Evolutionary conservation across 2,888 invertebrate species (phyloP).

Genomic region (Drosophila kanekoi): DNA sequence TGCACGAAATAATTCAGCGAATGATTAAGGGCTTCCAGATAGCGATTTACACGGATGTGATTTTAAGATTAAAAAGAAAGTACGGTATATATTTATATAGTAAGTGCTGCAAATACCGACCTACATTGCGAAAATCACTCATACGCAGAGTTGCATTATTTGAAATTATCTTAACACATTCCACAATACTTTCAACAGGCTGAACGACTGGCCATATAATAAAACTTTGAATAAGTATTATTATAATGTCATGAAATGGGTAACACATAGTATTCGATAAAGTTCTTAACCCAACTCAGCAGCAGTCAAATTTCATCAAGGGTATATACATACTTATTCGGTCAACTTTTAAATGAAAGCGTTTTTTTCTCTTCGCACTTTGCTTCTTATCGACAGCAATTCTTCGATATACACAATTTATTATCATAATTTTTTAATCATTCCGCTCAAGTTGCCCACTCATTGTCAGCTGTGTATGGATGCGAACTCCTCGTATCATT

Average conservation of each 20-base stretch:
- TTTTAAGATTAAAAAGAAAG: slow-evolving; percentile 5
- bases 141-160: slow-evolving; percentile 1
- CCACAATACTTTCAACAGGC: not conserved
- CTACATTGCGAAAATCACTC: slow-evolving; percentile 2
- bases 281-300: too few relatives aligned
- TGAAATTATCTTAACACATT: not conserved
- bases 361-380: slow-evolving; percentile 1
- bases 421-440: slow-evolving; percentile 35
- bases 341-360: not conserved
- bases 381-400: not conserved
- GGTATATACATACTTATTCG: too few relatives aligned
- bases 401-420: slow-evolving; percentile 11
- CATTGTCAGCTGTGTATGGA: slow-evolving; percentile 20
- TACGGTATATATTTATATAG: not conserved
- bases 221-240: too few relatives aligned
- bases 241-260: too few relatives aligned
- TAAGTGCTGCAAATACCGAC: not conserved
- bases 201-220: too few relatives aligned
- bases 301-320: too few relatives aligned
- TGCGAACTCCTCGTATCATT: slow-evolving; percentile 19
- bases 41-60: slow-evolving; percentile 18
- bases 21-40: slow-evolving; percentile 22
- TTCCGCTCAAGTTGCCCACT: slow-evolving; percentile 16
- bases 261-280: too few relatives aligned
- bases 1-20: slow-evolving; percentile 6